These are phyloP conservation scores for Gila robusta DNA, from an alignment of 2,797 vertebrate genomes.

Conservation along the genomic window DNA sequence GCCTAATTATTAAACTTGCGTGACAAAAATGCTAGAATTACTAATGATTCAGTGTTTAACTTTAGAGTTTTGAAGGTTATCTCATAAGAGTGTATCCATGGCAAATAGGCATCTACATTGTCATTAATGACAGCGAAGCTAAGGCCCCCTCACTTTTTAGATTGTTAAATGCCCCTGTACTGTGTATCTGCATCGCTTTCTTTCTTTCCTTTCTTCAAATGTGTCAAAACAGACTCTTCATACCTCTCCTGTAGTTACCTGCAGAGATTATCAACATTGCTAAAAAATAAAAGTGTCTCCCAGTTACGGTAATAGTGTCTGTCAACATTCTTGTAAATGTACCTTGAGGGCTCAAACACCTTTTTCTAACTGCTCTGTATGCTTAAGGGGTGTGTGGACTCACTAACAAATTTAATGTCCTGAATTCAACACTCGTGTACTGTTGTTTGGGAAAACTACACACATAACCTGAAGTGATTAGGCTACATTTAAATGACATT, in stretches of 20 bases:
- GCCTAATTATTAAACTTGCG: neutral
- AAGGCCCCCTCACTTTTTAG: neutral
- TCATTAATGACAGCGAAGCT: neutral
- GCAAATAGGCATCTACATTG: neutral
- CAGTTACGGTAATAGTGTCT: neutral
- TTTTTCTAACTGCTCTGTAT: neutral
- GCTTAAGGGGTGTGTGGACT: constrained; percentile 7
- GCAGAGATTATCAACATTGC: neutral
- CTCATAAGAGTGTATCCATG: neutral
- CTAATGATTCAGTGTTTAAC: neutral
- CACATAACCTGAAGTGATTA: neutral
- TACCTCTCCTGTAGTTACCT: neutral
- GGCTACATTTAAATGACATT: neutral
- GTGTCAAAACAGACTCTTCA: neutral
- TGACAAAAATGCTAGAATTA: neutral
- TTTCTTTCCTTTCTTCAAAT: neutral
- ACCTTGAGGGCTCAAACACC: constrained; percentile 5
- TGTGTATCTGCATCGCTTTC: neutral
- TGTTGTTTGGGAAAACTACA: neutral
- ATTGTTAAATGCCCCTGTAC: neutral
- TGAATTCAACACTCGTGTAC: neutral
- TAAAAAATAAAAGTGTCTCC: neutral
- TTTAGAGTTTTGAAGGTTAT: neutral
- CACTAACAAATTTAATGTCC: neutral
- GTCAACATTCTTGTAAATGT: constrained; percentile 22